These are phyloP conservation scores for Lochmaea crataegi DNA, from an alignment of 2,888 invertebrate genomes.

Conservation along the genomic window DNA sequence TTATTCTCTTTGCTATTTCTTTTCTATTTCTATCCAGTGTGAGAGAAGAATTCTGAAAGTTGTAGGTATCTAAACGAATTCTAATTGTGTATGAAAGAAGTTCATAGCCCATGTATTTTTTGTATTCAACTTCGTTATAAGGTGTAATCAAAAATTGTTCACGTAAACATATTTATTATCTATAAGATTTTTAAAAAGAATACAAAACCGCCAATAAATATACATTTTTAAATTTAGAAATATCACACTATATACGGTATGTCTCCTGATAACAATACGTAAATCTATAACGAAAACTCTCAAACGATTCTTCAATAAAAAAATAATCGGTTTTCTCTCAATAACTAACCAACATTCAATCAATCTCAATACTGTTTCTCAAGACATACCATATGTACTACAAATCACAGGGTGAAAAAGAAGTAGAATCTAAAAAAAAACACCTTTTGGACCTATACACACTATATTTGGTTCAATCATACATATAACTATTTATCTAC, in stretches of 20 bases:
- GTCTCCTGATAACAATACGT: neutral
- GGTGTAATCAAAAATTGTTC: neutral
- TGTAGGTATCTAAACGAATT: too few relatives aligned
- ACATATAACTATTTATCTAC: neutral
- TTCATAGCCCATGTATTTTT: too few relatives aligned
- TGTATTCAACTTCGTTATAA: neutral
- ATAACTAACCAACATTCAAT: neutral
- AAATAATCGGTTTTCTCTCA: neutral
- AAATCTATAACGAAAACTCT: neutral
- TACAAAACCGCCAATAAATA: neutral
- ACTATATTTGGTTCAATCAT: neutral
- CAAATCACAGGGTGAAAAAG: constrained; percentile 1
- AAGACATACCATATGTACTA: neutral
- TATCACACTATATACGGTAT: constrained; percentile 1
- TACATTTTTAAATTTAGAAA: too few relatives aligned
- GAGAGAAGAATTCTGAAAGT: too few relatives aligned
- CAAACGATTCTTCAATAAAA: too few relatives aligned
- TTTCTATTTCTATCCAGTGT: too few relatives aligned
- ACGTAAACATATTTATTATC: neutral
- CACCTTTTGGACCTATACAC: neutral
- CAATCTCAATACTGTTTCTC: neutral
- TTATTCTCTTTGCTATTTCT: too few relatives aligned
- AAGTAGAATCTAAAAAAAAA: neutral
- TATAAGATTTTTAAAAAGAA: neutral
- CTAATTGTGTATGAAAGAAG: too few relatives aligned